Base-by-base conservation (phyloP, 2,797 vertebrate species). In the Protonibea diacanthus region DNA sequence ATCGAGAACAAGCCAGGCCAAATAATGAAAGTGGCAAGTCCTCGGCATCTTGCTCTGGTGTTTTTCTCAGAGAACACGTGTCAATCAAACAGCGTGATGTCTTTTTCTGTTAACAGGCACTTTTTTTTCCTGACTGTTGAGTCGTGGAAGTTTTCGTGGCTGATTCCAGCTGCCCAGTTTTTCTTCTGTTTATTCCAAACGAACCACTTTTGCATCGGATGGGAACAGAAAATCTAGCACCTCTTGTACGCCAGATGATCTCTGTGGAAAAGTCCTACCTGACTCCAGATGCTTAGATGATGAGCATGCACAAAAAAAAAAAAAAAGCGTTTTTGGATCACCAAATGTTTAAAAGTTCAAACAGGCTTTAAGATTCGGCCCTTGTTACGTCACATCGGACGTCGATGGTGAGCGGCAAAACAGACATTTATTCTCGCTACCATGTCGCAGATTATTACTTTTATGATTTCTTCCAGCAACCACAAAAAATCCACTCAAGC, bases 51-150 rank as follows among this genome's bases (percentile, higher is more conserved):
- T 51, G 76, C 65, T 63, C 77, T 64, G 60, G 53, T 27, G 68
- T 82, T 84, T 82, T 80, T 79, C 67, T 53, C 60, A 49, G 23
- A 74, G 40, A 76, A 76, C 61, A 40, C 69, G 6, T 62, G 76
- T 89, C 87, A 81, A 17, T 90, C 82, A 86, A 71, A 73, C 86
- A 70, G 72, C 11, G n/a, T 61, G 81, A 80, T 10, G 9, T 80
- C 55, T 80, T 74, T 83, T 81, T 86, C 65, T 55, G 20, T 59
- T 61, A 65, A 76, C 56, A 61, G 0, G 29, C 11, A n/a, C 75
- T 51, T 76, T 57, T 47, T 47, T 82, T 56, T 63, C 23, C 18
- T 51, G 11, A 56, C 33, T 57, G 17, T 78, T 55, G 25, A 68
- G 29, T 58, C 48, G 12, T n/a, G 45, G 29, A 17, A 27, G 14